These are phyloP conservation scores for Tautogolabrus adspersus DNA, from an alignment of 2,113 vertebrate species.

Conservation along the genomic window DNA sequence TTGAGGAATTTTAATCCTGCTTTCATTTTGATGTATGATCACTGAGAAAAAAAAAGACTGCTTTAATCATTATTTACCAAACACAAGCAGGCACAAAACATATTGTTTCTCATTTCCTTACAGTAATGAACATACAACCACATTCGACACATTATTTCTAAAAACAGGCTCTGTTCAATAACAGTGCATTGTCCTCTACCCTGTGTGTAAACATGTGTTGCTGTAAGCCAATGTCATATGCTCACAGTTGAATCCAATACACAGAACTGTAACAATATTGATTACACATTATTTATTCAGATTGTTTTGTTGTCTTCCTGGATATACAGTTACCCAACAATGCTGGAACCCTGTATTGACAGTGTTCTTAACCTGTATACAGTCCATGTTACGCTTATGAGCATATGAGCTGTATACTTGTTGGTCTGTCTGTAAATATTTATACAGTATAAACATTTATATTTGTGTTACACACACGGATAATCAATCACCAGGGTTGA, in stretches of 20 bases:
- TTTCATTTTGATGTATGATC: slow-evolving; percentile 9
- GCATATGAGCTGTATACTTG: neutral
- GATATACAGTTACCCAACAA: neutral
- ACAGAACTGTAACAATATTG: neutral
- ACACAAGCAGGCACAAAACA: slow-evolving; percentile 4
- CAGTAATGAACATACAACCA: neutral
- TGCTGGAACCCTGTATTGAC: neutral
- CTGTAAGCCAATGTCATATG: neutral
- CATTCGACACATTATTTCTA: neutral
- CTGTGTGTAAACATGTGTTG: neutral
- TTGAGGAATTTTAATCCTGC: neutral
- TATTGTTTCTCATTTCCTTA: neutral
- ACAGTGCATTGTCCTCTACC: neutral
- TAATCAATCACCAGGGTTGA: too few species aligned
- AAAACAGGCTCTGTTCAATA: slow-evolving; percentile 5
- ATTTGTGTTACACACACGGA: too few species aligned
- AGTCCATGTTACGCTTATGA: neutral
- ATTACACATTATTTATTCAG: slow-evolving; percentile 16
- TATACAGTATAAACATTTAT: too few species aligned
- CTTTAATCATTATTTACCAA: neutral
- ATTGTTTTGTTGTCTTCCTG: slow-evolving; percentile 1
- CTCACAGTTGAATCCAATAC: neutral
- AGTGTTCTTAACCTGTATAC: neutral
- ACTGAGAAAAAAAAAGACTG: slow-evolving; percentile 6
- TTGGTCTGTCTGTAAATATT: neutral